These are phyloP conservation scores for Temnothorax nylanderi DNA, from an alignment of 1,140 invertebrate genomes.

Conservation along the genomic window DNA sequence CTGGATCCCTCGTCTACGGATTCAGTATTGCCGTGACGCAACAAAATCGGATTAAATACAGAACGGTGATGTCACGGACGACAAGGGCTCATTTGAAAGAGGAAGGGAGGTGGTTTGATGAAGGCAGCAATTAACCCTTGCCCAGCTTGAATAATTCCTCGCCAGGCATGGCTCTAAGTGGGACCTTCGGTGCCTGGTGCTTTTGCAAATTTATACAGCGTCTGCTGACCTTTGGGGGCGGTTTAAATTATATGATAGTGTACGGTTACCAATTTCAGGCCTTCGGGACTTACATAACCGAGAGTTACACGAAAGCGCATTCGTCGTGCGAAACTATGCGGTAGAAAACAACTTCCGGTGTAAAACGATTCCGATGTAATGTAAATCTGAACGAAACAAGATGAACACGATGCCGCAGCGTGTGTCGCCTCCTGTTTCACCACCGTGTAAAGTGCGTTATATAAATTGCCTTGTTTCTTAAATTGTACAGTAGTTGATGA, in stretches of 20 bases:
- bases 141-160: constrained; percentile 74
- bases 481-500: constrained; percentile 1
- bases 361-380: background rate
- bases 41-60: constrained; percentile 68
- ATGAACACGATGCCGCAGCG: background rate
- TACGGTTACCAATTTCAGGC: constrained; percentile 62
- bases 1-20: background rate
- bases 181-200: constrained; percentile 67
- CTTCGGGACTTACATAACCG: constrained; percentile 30
- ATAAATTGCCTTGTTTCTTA: constrained; percentile 25
- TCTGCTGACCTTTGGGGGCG: constrained; percentile 52
- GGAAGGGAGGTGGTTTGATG: constrained; percentile 70
- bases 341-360: constrained; percentile 30
- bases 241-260: constrained; percentile 57
- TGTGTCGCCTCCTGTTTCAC: background rate
- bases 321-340: constrained; percentile 21
- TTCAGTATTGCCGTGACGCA: constrained; percentile 21
- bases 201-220: constrained; percentile 72
- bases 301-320: constrained; percentile 45
- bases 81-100: constrained; percentile 69
- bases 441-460: background rate
- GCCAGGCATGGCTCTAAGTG: constrained; percentile 60
- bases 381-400: constrained; percentile 8
- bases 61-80: constrained; percentile 69
- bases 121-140: constrained; percentile 74